A percentile compares a stretch with the other conserved stretches of the same genome.
Evolutionary conservation across 2,797 vertebrate genomes (phyloP).

Genomic region (Gouania willdenowi): DNA sequence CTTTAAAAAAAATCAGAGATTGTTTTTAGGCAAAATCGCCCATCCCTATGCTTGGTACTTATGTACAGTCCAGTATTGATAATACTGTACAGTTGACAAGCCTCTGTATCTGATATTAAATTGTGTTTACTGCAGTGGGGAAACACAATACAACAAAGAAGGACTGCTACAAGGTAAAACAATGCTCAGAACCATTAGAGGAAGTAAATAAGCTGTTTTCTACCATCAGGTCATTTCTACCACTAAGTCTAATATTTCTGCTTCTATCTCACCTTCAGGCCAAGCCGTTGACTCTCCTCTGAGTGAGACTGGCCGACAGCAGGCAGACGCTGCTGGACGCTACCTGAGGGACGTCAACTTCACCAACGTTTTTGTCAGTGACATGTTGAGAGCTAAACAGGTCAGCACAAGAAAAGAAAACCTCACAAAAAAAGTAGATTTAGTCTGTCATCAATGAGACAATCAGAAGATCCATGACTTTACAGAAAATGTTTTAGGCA

Average conservation of each 20-base stretch:
- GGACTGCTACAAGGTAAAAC: slow-evolving; percentile 85
- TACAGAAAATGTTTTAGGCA: too few relatives aligned
- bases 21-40: too few relatives aligned
- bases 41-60: too few relatives aligned
- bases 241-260: too few relatives aligned
- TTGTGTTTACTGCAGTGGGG: slow-evolving; percentile 74
- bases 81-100: neutral
- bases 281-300: slow-evolving; percentile 84
- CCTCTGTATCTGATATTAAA: neutral
- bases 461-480: too few relatives aligned
- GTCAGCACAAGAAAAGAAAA: too few relatives aligned
- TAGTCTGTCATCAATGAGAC: too few relatives aligned
- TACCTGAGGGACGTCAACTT: slow-evolving; percentile 83
- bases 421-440: too few relatives aligned
- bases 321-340: slow-evolving; percentile 81
- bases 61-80: too few relatives aligned
- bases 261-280: too few relatives aligned
- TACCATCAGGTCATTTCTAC: neutral
- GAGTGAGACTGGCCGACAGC: slow-evolving; percentile 81
- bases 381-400: slow-evolving; percentile 84
- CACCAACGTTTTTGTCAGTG: slow-evolving; percentile 84
- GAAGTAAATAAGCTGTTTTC: neutral
- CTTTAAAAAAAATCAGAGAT: too few relatives aligned
- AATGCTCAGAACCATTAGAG: neutral
- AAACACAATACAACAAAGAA: slow-evolving; percentile 89